Percentiles rank a stretch among this genome's conserved stretches.
Evolutionary conservation across 2,888 invertebrate genomes (phyloP).

Genomic region (Dilophus febrilis): DNA sequence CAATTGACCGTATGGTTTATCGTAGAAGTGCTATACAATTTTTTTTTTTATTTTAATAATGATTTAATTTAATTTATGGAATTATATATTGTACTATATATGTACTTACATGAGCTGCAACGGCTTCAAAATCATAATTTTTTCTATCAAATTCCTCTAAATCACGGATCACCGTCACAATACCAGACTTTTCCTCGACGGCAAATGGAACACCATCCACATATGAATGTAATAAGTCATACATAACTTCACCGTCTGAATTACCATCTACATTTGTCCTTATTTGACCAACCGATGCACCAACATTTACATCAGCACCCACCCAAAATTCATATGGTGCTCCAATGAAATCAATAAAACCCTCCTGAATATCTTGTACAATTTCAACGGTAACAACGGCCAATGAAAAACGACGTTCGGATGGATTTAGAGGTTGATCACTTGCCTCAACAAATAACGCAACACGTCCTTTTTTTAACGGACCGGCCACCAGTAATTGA

Average conservation of each 20-base stretch:
- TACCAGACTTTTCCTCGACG: conserved; percentile 73
- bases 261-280: conserved; percentile 55
- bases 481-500: conserved; percentile 43
- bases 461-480: conserved; percentile 52
- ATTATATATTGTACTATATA: neutral
- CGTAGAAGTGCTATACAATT: conserved; percentile 21
- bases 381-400: conserved; percentile 76
- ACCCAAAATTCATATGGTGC: conserved; percentile 85
- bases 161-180: conserved; percentile 67
- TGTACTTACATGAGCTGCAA: conserved; percentile 39
- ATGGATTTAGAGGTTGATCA: conserved; percentile 65
- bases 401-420: conserved; percentile 62
- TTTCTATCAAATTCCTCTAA: conserved; percentile 48
- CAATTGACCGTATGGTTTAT: conserved; percentile 16
- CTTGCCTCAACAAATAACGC: conserved; percentile 70
- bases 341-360: conserved; percentile 61
- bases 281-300: conserved; percentile 74
- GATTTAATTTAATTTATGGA: neutral
- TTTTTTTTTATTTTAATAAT: neutral
- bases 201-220: conserved; percentile 88
- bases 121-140: conserved; percentile 65
- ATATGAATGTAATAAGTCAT: conserved; percentile 69
- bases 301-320: conserved; percentile 66
- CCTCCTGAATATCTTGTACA: conserved; percentile 31
- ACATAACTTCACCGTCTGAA: conserved; percentile 42